Evolutionary conservation across 2,888 invertebrate genomes (phyloP).

Genomic region (Pachymerium ferrugineum): DNA sequence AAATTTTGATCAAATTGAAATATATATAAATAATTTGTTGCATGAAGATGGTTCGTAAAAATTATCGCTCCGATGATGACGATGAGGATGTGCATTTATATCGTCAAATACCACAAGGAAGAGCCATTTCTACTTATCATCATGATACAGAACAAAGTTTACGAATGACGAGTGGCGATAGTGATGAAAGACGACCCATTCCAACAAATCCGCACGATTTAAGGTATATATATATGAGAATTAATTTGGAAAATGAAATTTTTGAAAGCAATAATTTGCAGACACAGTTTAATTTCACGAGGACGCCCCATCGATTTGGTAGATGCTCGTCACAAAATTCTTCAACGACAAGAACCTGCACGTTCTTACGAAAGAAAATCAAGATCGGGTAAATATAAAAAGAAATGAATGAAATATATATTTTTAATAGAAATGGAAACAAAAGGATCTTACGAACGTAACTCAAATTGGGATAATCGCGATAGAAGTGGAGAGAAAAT

Average conservation of each 20-base stretch:
- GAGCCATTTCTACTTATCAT: no score
- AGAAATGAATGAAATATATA: no score
- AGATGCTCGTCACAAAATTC: conserved; percentile 33
- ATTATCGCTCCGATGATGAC: background rate
- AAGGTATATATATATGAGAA: conserved; percentile 31
- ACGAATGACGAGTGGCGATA: background rate
- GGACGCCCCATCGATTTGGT: conserved; percentile 22
- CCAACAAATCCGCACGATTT: conserved; percentile 34
- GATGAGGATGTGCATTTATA: background rate
- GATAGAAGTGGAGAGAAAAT: background rate
- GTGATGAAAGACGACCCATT: conserved; percentile 16
- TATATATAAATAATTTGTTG: background rate
- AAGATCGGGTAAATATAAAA: no score
- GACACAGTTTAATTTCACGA: conserved; percentile 32
- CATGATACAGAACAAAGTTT: no score
- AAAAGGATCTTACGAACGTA: no score
- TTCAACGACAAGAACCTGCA: conserved; percentile 28
- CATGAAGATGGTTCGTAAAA: background rate
- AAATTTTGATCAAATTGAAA: background rate
- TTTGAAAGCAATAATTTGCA: conserved; percentile 28
- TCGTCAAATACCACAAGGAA: background rate
- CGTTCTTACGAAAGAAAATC: no score
- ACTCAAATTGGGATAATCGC: background rate
- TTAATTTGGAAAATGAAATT: no score
- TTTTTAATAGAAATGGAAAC: no score